A percentile compares a stretch with the other conserved stretches of the same genome.
phyloP scores from a whole-genome alignment of 2,888 invertebrate genomes.

The Caenorhabditis plicata region DNA sequence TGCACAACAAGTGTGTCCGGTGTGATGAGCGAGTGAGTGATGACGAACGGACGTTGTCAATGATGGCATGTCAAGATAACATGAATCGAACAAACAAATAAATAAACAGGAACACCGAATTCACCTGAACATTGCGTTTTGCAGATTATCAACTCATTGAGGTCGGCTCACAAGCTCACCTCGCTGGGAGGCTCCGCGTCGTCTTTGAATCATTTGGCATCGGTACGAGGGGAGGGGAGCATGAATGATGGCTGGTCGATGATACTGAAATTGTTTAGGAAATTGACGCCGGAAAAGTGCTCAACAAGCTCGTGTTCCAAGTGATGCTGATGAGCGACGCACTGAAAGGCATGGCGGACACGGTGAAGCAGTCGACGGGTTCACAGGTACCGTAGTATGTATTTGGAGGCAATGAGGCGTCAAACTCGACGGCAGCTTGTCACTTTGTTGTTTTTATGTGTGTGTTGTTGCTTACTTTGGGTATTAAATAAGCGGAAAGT shows the following conservation, averaged over 20 bases:
- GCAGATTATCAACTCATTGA: conserved; percentile 73
- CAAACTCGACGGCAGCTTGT: neutral
- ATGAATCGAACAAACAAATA: neutral
- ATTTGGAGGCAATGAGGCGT: too few species aligned
- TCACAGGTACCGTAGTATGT: too few species aligned
- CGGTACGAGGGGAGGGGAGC: too few species aligned
- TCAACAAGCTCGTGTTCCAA: conserved; percentile 91
- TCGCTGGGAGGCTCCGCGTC: conserved; percentile 72
- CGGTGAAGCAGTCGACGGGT: conserved; percentile 56
- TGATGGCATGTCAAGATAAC: conserved; percentile 26
- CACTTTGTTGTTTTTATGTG: too few species aligned
- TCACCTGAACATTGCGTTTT: conserved; percentile 18
- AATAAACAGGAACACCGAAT: neutral
- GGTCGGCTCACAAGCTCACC: conserved; percentile 79
- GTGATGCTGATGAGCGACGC: conserved; percentile 81
- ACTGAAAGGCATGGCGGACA: conserved; percentile 68
- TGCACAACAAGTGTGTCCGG: conserved; percentile 1
- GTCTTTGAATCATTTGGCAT: conserved; percentile 34
- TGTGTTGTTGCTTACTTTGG: too few species aligned
- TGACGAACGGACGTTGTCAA: neutral
- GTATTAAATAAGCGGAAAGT: too few species aligned
- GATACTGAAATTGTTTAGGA: conserved; percentile 69
- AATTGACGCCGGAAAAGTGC: conserved; percentile 80
- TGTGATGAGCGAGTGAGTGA: neutral
- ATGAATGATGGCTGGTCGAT: too few species aligned